Base-by-base conservation (phyloP, 2,797 vertebrate genomes). In the Amblyopsis hoosieri region DNA sequence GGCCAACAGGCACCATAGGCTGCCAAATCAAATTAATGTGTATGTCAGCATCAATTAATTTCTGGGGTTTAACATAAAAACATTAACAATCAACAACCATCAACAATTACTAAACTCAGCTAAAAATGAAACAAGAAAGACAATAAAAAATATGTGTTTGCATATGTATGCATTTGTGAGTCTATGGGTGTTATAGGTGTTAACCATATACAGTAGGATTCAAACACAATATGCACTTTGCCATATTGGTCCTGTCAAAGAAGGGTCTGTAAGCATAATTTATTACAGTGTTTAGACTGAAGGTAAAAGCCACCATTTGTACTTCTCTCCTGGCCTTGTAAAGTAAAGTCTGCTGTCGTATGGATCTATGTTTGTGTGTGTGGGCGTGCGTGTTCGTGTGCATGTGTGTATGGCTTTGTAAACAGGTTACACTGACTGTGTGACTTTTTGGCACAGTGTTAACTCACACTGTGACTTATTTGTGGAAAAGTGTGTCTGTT, bases 291-390 rank as follows among this genome's bases (percentile, higher is more conserved):
- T 75, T 81, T 74, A 60, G 64, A 72, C 45, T 71, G 12, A 63
- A 57, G 54, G 55, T 49, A 62, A 78, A 78, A 77, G 51, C 12
- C 46, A 52, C 60, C 31, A 12, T 67, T 62, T 71, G 69, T 60
- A 13, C 55, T 73, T 75, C 56, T 64, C 57, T 72, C 74, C 74
- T 58, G 57, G 31, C 80, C 83, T 82, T 85, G 75, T 86, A 83
- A 78, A 87, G 83, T 82, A 80, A 87, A 85, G 72, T 76, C 72
- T 76, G 76, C 72, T 54, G 54, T 62, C 6, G 13, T 82, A 69
- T 68, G 71, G 53, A 74, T 71, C 64, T 71, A 66, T 71, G 66
- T 67, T 53, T 64, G 60, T 45, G 45, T 54, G 62, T 58, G 63
- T 51, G 31, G 54, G 52, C 46, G 45, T 54, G 42, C 46, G 23